These are phyloP conservation scores for Branchinecta lindahli DNA, from an alignment of 1,140 invertebrate species.

Conservation along the genomic window DNA sequence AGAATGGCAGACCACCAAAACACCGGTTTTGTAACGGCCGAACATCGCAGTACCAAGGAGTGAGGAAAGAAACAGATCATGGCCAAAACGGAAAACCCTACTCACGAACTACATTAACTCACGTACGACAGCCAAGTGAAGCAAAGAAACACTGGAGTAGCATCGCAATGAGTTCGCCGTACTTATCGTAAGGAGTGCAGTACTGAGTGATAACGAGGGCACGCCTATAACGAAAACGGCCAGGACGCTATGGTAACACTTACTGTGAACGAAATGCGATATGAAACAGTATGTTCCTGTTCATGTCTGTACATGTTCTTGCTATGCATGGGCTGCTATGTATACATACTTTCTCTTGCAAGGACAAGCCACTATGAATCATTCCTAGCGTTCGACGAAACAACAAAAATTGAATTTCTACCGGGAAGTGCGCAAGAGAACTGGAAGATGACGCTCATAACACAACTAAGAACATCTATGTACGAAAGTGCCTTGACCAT, in stretches of 20 bases:
- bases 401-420: background rate
- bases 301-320: background rate
- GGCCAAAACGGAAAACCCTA: no score
- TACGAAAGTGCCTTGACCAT: background rate
- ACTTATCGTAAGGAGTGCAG: no score
- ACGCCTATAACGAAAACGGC: no score
- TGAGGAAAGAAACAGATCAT: no score
- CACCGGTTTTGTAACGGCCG: no score
- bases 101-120: no score
- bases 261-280: background rate
- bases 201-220: no score
- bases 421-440: background rate
- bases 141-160: no score
- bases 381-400: background rate
- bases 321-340: background rate
- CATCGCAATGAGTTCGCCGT: no score
- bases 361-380: background rate
- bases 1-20: no score
- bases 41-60: no score
- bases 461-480: background rate
- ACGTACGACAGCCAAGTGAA: no score
- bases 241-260: background rate
- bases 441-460: background rate
- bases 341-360: background rate
- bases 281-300: background rate